Conservation (phyloP, 2,113 vertebrate species). For the Tragelaphus strepsiceros region DNA sequence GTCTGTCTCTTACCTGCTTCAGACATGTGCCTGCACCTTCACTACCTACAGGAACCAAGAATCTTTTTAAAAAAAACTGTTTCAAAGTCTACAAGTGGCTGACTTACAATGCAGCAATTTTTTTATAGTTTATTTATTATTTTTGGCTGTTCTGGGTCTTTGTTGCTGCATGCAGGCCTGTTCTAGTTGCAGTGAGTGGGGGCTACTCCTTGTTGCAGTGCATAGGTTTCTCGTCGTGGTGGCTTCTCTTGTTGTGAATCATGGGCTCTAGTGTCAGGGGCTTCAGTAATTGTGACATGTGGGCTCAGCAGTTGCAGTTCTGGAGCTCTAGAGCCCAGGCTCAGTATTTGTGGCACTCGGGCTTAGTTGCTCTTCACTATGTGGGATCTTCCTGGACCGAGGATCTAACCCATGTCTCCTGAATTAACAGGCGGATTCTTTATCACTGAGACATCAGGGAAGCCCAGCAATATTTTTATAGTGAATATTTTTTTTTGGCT, state of each 20-base stretch:
- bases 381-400: background rate
- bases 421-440: background rate
- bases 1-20: background rate
- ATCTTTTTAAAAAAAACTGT: background rate
- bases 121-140: background rate
- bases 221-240: accelerated
- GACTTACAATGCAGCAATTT: background rate
- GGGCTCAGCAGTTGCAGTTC: background rate
- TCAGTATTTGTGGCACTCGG: background rate
- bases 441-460: background rate
- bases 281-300: background rate
- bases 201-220: background rate
- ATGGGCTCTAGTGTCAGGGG: accelerated
- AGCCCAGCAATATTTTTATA: background rate
- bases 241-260: background rate
- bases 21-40: background rate
- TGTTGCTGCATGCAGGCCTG: background rate
- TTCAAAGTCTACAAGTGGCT: background rate
- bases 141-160: background rate
- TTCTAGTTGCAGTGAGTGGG: background rate
- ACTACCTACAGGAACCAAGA: background rate
- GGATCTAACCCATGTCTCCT: background rate
- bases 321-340: background rate
- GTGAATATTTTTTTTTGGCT: background rate
- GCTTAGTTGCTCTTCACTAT: background rate